Conservation (phyloP, 2,797 vertebrate species). For the Gobionotothen gibberifrons region DNA sequence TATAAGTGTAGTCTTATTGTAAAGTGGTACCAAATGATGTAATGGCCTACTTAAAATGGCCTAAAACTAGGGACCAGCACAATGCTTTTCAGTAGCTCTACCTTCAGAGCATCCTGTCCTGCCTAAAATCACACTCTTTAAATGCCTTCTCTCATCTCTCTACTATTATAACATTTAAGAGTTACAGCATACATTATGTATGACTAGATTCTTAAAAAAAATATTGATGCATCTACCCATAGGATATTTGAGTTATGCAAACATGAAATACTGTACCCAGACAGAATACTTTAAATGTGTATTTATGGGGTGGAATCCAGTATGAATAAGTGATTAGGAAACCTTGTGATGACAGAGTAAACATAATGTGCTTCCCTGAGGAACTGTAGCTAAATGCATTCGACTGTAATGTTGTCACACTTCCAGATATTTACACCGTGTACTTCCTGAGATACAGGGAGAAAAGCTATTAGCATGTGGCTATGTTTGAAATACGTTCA, state of each 20-base stretch:
- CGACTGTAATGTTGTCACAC: constrained; percentile 27
- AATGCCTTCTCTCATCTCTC: constrained; percentile 1
- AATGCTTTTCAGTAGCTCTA: background rate
- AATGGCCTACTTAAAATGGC: background rate
- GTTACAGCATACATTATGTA: background rate
- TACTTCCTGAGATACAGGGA: background rate
- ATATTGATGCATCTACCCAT: background rate
- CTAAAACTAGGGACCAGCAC: background rate
- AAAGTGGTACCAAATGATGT: background rate
- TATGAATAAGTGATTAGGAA: constrained; percentile 40
- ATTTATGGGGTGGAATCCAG: background rate
- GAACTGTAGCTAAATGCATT: constrained; percentile 20
- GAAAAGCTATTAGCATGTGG: background rate
- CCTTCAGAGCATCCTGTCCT: constrained; percentile 9
- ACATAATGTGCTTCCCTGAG: constrained; percentile 37
- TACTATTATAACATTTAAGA: background rate
- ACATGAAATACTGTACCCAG: background rate
- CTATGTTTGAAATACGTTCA: background rate
- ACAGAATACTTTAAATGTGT: background rate
- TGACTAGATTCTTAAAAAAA: background rate
- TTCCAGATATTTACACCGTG: background rate
- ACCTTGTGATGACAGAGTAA: constrained; percentile 18
- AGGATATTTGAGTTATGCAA: background rate
- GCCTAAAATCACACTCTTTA: constrained; percentile 36
- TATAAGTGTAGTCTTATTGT: too few relatives aligned